phyloP scores from a whole-genome alignment of 2,888 invertebrate species.

The Himalopsyche tibetana region DNA sequence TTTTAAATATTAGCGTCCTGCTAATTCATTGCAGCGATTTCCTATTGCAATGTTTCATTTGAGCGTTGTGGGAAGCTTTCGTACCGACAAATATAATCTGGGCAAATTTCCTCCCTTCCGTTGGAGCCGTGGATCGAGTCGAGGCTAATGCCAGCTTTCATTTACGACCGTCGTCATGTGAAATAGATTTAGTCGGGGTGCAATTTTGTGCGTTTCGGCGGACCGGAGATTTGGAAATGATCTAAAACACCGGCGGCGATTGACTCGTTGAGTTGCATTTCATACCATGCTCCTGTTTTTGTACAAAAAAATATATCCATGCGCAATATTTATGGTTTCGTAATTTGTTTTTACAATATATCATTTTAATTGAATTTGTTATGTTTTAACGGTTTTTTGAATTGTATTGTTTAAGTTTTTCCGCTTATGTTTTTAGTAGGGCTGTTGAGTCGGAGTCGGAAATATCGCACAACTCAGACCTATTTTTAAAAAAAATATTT shows the following conservation, averaged over 20 bases:
- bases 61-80: not conserved
- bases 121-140: not conserved
- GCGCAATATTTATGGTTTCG: no score
- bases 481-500: no score
- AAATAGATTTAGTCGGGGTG: not conserved
- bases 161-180: constrained; percentile 2
- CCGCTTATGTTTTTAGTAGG: not conserved
- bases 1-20: no score
- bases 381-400: no score
- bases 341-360: no score
- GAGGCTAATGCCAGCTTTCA: constrained; percentile 12
- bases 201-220: constrained; percentile 14
- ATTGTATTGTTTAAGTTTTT: not conserved
- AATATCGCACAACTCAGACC: no score
- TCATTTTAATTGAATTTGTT: no score
- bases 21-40: not conserved
- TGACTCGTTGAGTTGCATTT: not conserved
- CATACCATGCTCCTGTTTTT: not conserved
- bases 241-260: not conserved
- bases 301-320: no score
- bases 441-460: no score
- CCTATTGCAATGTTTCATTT: no score
- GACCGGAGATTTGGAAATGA: constrained; percentile 28
- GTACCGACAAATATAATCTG: not conserved
- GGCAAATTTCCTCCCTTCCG: constrained; percentile 26